Base-by-base conservation (phyloP, 2,888 invertebrate genomes). In the Conistra vaccinii region DNA sequence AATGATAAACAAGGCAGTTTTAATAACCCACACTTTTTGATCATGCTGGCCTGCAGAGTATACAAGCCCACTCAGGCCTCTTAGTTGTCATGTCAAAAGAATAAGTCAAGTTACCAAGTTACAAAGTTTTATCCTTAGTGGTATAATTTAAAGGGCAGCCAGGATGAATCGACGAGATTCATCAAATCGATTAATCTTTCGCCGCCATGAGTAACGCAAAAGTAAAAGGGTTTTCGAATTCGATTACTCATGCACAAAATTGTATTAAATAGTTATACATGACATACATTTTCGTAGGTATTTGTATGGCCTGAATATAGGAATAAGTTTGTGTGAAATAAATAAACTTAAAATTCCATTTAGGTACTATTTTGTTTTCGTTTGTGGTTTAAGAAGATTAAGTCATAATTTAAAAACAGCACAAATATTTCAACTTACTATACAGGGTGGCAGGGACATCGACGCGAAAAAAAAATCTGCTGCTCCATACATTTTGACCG, bases 151-250 rank as follows among this genome's bases (percentile, higher is more conserved):
- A 74, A 29, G 32, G 48, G 57, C 29, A 58, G 58, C 57, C 39
- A 55, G 62, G 23, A 71, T 81, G 81, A 81, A 63, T 76, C 81
- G 76, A 45, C 79, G 35, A 61, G 45, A 62, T 76, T 69, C 62
- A 45, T 48, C 10, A 29, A 62, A 80, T 81, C 80, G 80, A 78
- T 80, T 76, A 81, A 80, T 76, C 81, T 76, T 45, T 80, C 69
- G 61, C 55, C 69, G 76, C 42, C 55, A 66, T 57, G 66, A 69
- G 61, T 53, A 57, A 68, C 69, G 35, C 23, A 26, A 53, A 81
- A 80, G 76, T 69, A 76, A 69, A 80, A 81, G 79, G 69, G 79
- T 76, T 66, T 62, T 23, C 65, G 42, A 66, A 80, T 80, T 61
- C 12, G 81, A 76, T 76, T 81, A 80, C 76, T 80, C 81, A 80